These are phyloP conservation scores for Belonocnema kinseyi DNA, from an alignment of 1,140 invertebrate genomes.

Conservation along the genomic window DNA sequence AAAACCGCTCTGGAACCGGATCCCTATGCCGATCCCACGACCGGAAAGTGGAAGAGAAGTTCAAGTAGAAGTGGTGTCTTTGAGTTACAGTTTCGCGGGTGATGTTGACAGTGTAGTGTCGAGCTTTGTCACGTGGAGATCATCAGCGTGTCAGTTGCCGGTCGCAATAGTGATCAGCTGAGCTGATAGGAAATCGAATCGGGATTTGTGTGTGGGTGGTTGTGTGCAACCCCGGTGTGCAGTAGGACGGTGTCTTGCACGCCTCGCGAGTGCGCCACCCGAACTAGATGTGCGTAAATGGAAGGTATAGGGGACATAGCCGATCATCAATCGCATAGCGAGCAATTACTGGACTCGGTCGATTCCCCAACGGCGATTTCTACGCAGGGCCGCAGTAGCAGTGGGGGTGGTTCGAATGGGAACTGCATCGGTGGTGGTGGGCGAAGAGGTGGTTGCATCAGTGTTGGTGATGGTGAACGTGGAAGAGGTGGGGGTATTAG, in stretches of 20 bases:
- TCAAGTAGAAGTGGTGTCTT: constrained; percentile 20
- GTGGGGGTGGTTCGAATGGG: constrained; percentile 75
- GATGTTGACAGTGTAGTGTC: background rate
- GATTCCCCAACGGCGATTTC: constrained; percentile 73
- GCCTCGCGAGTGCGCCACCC: constrained; percentile 48
- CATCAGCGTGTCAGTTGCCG: constrained; percentile 3
- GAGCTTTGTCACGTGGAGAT: constrained; percentile 16
- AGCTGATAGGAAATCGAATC: constrained; percentile 28
- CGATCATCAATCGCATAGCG: constrained; percentile 79
- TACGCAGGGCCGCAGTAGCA: constrained; percentile 76
- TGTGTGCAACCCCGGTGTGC: constrained; percentile 31
- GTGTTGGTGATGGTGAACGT: constrained; percentile 43
- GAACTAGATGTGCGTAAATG: constrained; percentile 77
- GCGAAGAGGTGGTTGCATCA: constrained; percentile 46
- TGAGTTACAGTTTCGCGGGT: constrained; percentile 10
- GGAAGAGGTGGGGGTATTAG: constrained; percentile 38
- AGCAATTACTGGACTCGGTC: constrained; percentile 78
- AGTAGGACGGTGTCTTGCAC: constrained; percentile 53
- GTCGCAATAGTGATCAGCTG: constrained; percentile 11
- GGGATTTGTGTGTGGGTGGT: constrained; percentile 36
- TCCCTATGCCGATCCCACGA: constrained; percentile 55
- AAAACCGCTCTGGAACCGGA: constrained; percentile 50
- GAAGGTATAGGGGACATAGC: constrained; percentile 82
- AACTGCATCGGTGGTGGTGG: constrained; percentile 64
- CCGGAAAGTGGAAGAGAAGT: constrained; percentile 36